These are phyloP conservation scores for Ctenopoma multispine DNA, from an alignment of 2,797 vertebrate species.

Conservation along the genomic window DNA sequence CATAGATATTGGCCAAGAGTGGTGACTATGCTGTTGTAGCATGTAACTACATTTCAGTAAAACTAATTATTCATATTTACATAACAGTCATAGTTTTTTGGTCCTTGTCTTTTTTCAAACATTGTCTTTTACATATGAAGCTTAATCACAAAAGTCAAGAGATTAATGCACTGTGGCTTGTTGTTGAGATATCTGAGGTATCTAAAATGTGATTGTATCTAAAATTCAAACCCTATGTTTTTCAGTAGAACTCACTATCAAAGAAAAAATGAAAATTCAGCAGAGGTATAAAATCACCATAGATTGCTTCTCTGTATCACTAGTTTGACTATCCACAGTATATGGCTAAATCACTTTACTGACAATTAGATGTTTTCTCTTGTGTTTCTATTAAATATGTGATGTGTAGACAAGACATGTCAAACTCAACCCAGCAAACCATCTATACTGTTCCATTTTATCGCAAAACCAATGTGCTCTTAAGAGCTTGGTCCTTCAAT, in stretches of 20 bases:
- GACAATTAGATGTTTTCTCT: no score
- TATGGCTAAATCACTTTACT: no score
- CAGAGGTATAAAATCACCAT: background rate
- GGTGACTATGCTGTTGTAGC: background rate
- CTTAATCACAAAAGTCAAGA: constrained; percentile 34
- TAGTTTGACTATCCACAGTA: no score
- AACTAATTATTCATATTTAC: constrained; percentile 25
- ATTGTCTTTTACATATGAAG: constrained; percentile 29
- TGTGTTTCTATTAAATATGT: no score
- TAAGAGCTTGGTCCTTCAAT: no score
- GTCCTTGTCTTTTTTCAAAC: constrained; percentile 46
- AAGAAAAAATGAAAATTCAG: background rate
- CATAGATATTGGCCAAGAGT: background rate
- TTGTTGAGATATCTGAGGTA: constrained; percentile 1
- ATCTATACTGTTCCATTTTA: no score
- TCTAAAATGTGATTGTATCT: background rate
- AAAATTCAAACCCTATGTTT: constrained; percentile 7
- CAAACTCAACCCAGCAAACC: no score
- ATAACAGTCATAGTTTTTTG: constrained; percentile 12
- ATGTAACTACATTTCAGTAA: constrained; percentile 14
- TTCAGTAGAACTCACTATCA: background rate
- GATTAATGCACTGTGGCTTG: constrained; percentile 11
- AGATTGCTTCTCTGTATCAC: no score
- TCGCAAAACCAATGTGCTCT: no score
- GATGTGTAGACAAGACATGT: no score